Percentiles rank a stretch among this genome's conserved stretches.
These are phyloP conservation scores for Marmota monax DNA, from an alignment of 2,113 vertebrate genomes.

Conservation along the genomic window DNA sequence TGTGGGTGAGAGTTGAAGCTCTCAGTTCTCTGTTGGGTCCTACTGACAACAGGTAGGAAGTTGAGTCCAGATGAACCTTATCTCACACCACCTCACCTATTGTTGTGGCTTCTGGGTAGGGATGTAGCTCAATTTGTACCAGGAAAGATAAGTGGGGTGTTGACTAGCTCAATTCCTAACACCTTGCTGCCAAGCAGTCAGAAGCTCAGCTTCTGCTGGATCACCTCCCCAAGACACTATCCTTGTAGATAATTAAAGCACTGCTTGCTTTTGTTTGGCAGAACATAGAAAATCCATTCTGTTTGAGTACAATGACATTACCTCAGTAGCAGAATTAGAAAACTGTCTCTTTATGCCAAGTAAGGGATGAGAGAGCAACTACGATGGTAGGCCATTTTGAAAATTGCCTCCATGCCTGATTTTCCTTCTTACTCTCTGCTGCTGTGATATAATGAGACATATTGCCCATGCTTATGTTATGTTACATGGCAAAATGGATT, in stretches of 20 bases:
- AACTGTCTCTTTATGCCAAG: not conserved
- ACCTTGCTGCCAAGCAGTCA: not conserved
- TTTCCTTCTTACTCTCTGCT: not conserved
- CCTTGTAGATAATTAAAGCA: not conserved
- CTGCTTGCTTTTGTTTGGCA: not conserved
- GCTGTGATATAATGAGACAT: not conserved
- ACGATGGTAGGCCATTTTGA: not conserved
- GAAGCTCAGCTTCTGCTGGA: not conserved
- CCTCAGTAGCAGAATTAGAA: not conserved
- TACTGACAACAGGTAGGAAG: not conserved
- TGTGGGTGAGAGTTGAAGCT: no score
- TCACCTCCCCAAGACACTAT: not conserved
- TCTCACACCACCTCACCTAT: not conserved
- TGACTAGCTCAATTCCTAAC: not conserved
- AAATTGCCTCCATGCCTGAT: not conserved
- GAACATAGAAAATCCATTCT: not conserved
- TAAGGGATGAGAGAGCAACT: not conserved
- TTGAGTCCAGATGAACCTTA: not conserved
- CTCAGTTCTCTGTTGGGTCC: not conserved
- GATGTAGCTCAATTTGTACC: accelerated
- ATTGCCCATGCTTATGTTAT: not conserved
- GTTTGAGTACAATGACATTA: not conserved
- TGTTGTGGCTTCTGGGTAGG: not conserved
- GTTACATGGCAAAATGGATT: not conserved
- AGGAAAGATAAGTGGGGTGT: not conserved